Base-by-base conservation (phyloP, 2,797 vertebrate species). In the Brachyalestes nurse region DNA sequence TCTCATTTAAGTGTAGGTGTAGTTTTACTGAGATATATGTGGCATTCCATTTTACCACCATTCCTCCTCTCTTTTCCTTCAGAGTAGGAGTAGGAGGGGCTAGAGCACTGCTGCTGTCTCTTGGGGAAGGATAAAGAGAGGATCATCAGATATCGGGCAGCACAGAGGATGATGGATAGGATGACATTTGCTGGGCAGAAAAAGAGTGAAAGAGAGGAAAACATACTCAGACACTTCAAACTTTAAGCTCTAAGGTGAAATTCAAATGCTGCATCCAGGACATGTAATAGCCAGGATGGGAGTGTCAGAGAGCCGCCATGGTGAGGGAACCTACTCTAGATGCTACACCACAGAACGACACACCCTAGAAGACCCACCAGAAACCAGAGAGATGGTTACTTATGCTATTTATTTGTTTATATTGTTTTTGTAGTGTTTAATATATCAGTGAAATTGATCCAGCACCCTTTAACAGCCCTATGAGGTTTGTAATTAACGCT, bases 121-220 rank as follows among this genome's bases (percentile, higher is more conserved):
- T 53, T 28, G 67, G 45, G 55, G 73, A 17, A 57, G 84, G 80
- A 84, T 16, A 10, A 80, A 85, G 82, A 80, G 79, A 83, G 82
- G 83, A 85, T 81, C 79, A 79, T 84, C 53, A 66, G 84, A 72
- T 83, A 82, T 86, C 82, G 80, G 84, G 84, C 80, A 67, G 60
- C 66, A 38, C 17, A 12, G 19, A 70, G 53, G 25, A 80, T 86
- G 83, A 87, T 85, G 81, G 82, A 84, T 87, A 73, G 79, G 78
- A 83, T 85, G 76, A 86, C 67, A 75, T 61, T 70, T 77, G 70
- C 75, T 82, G 65, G 79, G 83, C 53, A 58, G 57, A 45, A 73
- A 73, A 79, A 47, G 45, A 51, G 40, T 2, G 42, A 73, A 79
- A 47, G 45, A 51, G 40, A 7, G 42, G 8, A 16, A 47, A 12